phyloP scores from a whole-genome alignment of 1,140 invertebrate genomes.

The Lepidostoma basale region DNA sequence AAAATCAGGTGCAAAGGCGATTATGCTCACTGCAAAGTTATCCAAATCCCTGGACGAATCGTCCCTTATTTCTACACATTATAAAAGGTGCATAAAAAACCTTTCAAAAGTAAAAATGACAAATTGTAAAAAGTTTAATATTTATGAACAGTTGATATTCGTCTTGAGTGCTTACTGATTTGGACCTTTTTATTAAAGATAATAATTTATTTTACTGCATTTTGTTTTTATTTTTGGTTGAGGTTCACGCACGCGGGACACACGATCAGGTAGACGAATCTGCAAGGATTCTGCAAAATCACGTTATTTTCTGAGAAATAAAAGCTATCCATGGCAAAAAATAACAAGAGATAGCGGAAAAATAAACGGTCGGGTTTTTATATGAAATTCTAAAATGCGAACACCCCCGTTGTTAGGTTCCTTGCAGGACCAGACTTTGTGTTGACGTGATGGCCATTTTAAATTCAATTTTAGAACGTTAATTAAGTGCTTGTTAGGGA shows the following conservation, averaged over 20 bases:
- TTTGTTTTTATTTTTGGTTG: too few species aligned
- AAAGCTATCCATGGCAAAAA: conserved; percentile 41
- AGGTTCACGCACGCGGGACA: conserved; percentile 34
- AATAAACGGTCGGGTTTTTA: conserved; percentile 45
- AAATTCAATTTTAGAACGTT: too few species aligned
- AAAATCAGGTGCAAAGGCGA: conserved; percentile 32
- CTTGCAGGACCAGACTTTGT: neutral
- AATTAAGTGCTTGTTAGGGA: too few species aligned
- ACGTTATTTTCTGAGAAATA: conserved; percentile 43
- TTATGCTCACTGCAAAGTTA: conserved; percentile 7
- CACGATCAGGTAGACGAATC: conserved; percentile 42
- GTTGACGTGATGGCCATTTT: too few species aligned
- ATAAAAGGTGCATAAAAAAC: conserved; percentile 9
- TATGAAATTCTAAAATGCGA: conserved; percentile 32
- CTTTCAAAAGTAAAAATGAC: too few species aligned
- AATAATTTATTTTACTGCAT: too few species aligned
- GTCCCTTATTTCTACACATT: conserved; percentile 9
- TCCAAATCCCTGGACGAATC: conserved; percentile 13
- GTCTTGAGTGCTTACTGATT: too few species aligned
- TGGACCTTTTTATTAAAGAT: too few species aligned
- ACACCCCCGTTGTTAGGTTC: conserved; percentile 39
- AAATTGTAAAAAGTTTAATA: too few species aligned
- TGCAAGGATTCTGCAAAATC: conserved; percentile 43
- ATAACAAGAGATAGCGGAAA: conserved; percentile 46
- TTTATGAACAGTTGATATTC: too few species aligned